A percentile compares a stretch with the other conserved stretches of the same genome.
Evolutionary conservation across 2,113 vertebrate species (phyloP).

Genomic region (Chinchilla lanigera): DNA sequence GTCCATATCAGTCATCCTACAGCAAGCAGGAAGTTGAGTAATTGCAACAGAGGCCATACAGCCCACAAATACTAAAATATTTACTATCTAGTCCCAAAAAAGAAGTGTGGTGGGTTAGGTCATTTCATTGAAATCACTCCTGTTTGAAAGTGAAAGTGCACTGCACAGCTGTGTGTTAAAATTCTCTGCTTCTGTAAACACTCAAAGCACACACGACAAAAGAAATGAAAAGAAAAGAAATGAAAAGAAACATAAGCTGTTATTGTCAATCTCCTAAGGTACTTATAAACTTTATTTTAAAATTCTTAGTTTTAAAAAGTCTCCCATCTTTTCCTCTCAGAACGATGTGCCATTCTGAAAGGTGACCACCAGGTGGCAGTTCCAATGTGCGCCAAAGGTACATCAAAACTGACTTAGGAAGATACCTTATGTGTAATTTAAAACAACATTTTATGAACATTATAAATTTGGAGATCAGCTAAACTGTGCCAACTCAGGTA

Average conservation of each 20-base stretch:
- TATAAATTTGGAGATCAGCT: neutral
- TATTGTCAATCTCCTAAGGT: neutral
- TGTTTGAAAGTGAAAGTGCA: slow-evolving; percentile 59
- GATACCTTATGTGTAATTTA: neutral
- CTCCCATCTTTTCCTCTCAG: neutral
- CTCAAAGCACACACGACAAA: neutral
- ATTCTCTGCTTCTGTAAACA: slow-evolving; percentile 9
- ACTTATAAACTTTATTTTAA: neutral
- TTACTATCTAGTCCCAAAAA: slow-evolving; percentile 37
- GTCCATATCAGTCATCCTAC: neutral
- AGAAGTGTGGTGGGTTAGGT: neutral
- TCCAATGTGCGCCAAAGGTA: neutral
- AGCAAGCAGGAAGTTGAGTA: neutral
- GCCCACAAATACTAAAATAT: slow-evolving; percentile 22
- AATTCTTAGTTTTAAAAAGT: neutral
- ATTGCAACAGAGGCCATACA: neutral
- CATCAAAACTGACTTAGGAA: neutral
- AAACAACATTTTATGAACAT: neutral
- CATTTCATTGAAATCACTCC: slow-evolving; percentile 38
- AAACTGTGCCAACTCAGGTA: neutral
- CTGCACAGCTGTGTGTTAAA: slow-evolving; percentile 19
- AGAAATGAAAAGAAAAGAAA: neutral
- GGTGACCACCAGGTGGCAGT: slow-evolving; percentile 25
- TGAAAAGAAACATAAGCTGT: neutral
- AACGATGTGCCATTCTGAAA: neutral